Evolutionary conservation across 2,888 invertebrate species (phyloP).

Genomic region (Pyrocoelia pectoralis): DNA sequence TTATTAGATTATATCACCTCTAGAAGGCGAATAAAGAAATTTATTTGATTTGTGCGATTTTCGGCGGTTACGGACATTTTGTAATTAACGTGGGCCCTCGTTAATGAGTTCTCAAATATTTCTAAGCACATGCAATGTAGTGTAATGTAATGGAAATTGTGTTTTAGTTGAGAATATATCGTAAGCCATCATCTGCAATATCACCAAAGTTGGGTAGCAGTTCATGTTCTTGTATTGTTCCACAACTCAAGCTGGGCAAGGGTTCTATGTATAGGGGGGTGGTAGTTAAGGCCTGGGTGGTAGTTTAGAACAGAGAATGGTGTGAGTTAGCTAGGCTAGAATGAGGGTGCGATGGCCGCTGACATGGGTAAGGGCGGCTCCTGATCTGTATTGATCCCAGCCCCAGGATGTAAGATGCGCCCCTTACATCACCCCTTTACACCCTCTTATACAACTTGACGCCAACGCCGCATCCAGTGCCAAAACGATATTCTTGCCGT

Average conservation of each 20-base stretch:
- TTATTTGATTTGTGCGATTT: slow-evolving; percentile 9
- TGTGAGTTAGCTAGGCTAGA: slow-evolving; percentile 41
- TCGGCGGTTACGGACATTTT: neutral
- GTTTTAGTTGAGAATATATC: slow-evolving; percentile 17
- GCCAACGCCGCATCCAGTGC: slow-evolving; percentile 21
- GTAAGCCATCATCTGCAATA: slow-evolving; percentile 31
- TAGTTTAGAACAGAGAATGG: slow-evolving; percentile 40
- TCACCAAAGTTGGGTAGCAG: slow-evolving; percentile 34
- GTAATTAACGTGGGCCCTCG: neutral
- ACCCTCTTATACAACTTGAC: slow-evolving; percentile 41
- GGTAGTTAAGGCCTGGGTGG: slow-evolving; percentile 41
- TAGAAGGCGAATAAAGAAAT: slow-evolving; percentile 21
- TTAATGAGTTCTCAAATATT: slow-evolving; percentile 14
- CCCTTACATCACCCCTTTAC: slow-evolving; percentile 56
- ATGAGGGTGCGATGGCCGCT: slow-evolving; percentile 57
- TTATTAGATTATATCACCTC: slow-evolving; percentile 32
- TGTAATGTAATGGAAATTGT: slow-evolving; percentile 11
- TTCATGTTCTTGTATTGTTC: slow-evolving; percentile 42
- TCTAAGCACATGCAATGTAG: slow-evolving; percentile 12
- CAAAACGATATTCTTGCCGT: slow-evolving; percentile 11
- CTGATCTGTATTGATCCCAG: slow-evolving; percentile 62
- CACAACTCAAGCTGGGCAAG: slow-evolving; percentile 33
- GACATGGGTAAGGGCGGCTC: slow-evolving; percentile 61
- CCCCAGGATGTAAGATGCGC: slow-evolving; percentile 61
- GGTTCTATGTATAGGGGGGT: slow-evolving; percentile 38